phyloP scores from a whole-genome alignment of 2,888 invertebrate genomes.

The Sphaeridia pumilis region DNA sequence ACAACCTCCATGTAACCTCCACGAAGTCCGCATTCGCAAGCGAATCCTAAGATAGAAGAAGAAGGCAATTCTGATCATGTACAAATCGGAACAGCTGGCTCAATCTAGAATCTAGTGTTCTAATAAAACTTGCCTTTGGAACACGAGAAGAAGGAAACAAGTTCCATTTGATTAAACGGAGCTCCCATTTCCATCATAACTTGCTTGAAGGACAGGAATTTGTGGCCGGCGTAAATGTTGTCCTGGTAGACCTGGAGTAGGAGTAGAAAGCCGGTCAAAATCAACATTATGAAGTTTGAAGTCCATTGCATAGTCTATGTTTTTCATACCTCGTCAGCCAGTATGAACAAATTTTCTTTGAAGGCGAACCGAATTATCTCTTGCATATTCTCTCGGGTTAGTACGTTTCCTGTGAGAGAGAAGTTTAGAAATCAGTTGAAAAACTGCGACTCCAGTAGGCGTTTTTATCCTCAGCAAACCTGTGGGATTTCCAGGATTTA shows the following conservation, averaged over 20 bases:
- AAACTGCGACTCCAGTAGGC: constrained; percentile 38
- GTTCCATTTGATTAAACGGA: constrained; percentile 67
- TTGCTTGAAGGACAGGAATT: constrained; percentile 93
- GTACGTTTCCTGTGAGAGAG: constrained; percentile 50
- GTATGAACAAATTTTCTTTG: constrained; percentile 65
- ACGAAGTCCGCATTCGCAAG: constrained; percentile 89
- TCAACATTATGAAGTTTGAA: background rate
- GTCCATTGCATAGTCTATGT: background rate
- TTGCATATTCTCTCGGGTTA: constrained; percentile 78
- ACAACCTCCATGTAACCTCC: constrained; percentile 90
- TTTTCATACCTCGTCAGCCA: constrained; percentile 73
- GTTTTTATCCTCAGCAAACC: no score
- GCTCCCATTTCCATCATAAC: constrained; percentile 78
- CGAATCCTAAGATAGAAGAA: constrained; percentile 48
- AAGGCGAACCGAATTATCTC: constrained; percentile 84
- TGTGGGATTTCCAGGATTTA: constrained; percentile 99
- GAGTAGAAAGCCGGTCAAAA: constrained; percentile 1
- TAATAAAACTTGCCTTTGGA: constrained; percentile 61
- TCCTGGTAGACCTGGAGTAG: constrained; percentile 71
- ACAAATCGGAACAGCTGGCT: background rate
- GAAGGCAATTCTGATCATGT: background rate
- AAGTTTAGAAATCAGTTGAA: background rate
- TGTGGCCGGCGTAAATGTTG: constrained; percentile 79
- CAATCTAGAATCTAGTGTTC: background rate
- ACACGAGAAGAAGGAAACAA: constrained; percentile 92